A percentile compares a stretch with the other conserved stretches of the same genome.
phyloP scores from a whole-genome alignment of 2,797 vertebrate species.

The Rhabdomys pumilio region DNA sequence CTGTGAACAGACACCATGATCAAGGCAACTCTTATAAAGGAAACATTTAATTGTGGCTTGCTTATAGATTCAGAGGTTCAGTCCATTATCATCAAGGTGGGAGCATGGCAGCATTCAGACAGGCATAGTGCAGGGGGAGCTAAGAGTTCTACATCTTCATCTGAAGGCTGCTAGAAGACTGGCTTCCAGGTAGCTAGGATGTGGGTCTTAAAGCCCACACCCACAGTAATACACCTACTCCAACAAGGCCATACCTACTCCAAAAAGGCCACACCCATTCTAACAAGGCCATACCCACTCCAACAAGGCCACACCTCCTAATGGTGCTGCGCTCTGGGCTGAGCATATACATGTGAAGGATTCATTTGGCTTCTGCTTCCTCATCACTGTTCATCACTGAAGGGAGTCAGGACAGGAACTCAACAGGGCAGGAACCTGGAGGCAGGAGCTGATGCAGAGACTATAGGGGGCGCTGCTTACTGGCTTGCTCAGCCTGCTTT shows the following conservation, averaged over 20 bases:
- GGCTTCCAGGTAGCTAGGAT: not conserved
- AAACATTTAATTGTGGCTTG: not conserved
- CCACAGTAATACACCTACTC: not conserved
- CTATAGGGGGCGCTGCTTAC: not conserved
- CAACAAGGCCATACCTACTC: not conserved
- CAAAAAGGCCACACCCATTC: not conserved
- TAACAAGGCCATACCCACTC: not conserved
- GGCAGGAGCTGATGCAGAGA: not conserved
- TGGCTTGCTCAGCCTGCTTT: not conserved
- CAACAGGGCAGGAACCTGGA: not conserved
- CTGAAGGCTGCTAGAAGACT: not conserved
- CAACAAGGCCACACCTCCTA: not conserved
- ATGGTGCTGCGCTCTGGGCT: not conserved
- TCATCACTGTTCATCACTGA: not conserved
- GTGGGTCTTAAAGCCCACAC: not conserved
- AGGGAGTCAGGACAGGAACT: not conserved
- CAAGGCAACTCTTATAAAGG: not conserved
- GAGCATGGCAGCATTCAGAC: not conserved
- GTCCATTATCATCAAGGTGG: not conserved
- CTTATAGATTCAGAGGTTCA: not conserved
- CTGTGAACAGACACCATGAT: not conserved
- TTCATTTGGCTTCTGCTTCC: not conserved
- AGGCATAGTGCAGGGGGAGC: not conserved
- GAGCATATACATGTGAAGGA: not conserved
- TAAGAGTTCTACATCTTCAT: not conserved